Conservation (phyloP, 2,797 vertebrate genomes). For the Onychomys leucogaster region DNA sequence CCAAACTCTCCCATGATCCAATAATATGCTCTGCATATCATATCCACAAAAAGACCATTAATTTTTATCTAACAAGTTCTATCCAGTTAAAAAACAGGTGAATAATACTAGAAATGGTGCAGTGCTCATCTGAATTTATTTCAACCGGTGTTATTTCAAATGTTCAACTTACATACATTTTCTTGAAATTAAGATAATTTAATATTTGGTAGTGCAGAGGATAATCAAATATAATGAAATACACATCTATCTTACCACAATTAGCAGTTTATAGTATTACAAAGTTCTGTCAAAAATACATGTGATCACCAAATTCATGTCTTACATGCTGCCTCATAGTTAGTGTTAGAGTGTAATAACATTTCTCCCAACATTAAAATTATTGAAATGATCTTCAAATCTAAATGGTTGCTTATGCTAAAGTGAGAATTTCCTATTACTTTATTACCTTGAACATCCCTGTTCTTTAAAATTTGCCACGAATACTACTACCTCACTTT, state of each 20-base stretch:
- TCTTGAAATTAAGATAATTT: neutral
- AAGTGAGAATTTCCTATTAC: neutral
- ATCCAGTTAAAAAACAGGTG: neutral
- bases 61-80: conserved; percentile 36
- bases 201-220: neutral
- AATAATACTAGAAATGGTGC: neutral
- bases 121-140: neutral
- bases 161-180: neutral
- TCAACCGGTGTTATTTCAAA: neutral
- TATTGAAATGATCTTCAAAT: neutral
- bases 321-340: neutral
- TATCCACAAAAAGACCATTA: neutral
- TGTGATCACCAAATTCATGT: neutral
- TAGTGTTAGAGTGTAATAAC: neutral
- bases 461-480: neutral
- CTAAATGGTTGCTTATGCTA: neutral
- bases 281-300: neutral
- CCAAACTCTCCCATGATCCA: neutral
- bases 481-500: neutral
- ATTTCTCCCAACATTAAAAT: neutral
- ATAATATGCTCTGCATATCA: conserved; percentile 47
- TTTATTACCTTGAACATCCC: neutral
- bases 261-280: neutral
- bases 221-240: conserved; percentile 11
- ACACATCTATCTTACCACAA: neutral